These are phyloP conservation scores for Nibea coibor DNA, from an alignment of 2,113 vertebrate species.

Conservation along the genomic window DNA sequence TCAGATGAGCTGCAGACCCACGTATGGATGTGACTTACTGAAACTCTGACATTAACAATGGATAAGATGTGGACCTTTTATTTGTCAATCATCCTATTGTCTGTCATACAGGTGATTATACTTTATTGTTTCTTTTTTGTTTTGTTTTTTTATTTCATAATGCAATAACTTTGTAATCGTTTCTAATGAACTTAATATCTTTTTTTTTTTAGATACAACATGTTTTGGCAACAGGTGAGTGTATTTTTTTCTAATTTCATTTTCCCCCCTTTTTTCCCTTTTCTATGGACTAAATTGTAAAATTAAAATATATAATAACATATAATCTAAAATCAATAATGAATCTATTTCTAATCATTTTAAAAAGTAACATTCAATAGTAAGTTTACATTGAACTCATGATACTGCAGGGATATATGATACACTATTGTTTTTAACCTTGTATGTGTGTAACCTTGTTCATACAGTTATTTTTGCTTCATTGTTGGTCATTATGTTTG, in stretches of 20 bases:
- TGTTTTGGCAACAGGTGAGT: slow-evolving; percentile 73
- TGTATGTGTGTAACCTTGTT: too few relatives aligned
- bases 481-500: too few relatives aligned
- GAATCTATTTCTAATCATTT: too few relatives aligned
- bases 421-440: background rate
- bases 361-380: background rate
- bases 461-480: background rate
- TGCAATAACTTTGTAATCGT: background rate
- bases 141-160: background rate
- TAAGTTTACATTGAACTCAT: background rate
- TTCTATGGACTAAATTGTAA: background rate
- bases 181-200: slow-evolving; percentile 14
- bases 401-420: background rate
- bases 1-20: slow-evolving; percentile 59
- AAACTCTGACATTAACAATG: slow-evolving; percentile 44
- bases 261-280: background rate
- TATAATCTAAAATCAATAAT: background rate
- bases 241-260: background rate
- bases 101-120: slow-evolving; percentile 78
- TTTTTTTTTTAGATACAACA: slow-evolving; percentile 69
- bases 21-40: slow-evolving; percentile 49
- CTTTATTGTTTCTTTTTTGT: background rate
- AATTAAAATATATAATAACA: background rate
- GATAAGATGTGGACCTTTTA: slow-evolving; percentile 69
- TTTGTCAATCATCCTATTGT: slow-evolving; percentile 61